Evolutionary conservation across 2,113 vertebrate species (phyloP).

Genomic region (Hylia prasina): DNA sequence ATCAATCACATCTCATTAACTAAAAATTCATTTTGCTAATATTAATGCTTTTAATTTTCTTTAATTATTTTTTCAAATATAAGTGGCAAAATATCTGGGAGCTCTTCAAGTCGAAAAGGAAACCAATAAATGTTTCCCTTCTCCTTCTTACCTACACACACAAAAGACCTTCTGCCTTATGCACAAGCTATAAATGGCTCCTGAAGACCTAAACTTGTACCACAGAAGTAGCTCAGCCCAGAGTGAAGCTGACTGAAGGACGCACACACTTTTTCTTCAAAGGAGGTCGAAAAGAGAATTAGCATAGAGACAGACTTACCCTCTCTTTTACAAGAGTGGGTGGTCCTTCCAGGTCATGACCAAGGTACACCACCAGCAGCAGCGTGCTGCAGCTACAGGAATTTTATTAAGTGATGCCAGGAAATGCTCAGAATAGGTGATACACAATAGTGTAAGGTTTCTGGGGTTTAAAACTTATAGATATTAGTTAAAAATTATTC

Average conservation of each 20-base stretch:
- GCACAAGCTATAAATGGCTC: background rate
- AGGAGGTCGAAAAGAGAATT: slow-evolving; percentile 35
- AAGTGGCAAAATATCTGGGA: background rate
- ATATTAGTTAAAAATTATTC: background rate
- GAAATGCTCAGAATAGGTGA: background rate
- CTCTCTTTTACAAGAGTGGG: slow-evolving; percentile 56
- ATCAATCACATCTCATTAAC: slow-evolving; percentile 31
- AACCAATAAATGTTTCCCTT: background rate
- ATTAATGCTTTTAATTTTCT: background rate
- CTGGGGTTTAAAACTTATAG: background rate
- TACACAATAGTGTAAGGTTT: background rate
- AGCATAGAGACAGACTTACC: slow-evolving; percentile 4
- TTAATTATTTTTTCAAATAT: background rate
- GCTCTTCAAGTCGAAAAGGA: background rate
- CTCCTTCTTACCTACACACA: background rate
- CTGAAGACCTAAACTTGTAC: background rate
- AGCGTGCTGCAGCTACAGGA: background rate
- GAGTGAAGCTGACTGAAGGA: background rate
- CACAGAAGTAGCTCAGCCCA: background rate
- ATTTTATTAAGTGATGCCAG: background rate
- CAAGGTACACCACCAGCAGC: background rate
- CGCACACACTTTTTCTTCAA: slow-evolving; percentile 27
- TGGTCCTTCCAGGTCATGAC: slow-evolving; percentile 66
- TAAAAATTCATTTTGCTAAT: background rate
- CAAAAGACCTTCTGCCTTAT: background rate